Conservation (phyloP, 2,113 vertebrate species). For the Albula glossodonta region DNA sequence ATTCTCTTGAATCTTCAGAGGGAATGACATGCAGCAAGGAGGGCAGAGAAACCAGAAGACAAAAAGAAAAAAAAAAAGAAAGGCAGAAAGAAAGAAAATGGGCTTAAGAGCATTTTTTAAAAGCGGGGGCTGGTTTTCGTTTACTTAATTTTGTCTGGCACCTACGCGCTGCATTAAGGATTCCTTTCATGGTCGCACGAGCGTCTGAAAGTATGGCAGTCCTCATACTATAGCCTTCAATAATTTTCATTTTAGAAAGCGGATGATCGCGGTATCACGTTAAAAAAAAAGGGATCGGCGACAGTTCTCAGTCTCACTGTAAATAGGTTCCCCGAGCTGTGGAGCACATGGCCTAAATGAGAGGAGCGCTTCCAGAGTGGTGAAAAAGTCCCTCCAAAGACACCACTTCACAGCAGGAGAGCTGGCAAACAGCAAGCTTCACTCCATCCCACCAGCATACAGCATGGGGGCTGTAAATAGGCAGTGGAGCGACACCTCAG, state of each 20-base stretch:
- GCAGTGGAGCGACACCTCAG: too few species aligned
- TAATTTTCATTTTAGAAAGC: neutral
- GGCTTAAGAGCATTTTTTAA: constrained; percentile 3
- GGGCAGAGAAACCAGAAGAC: neutral
- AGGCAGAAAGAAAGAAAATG: neutral
- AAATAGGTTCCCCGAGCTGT: neutral
- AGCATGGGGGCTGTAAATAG: neutral
- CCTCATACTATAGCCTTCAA: neutral
- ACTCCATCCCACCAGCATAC: constrained; percentile 47
- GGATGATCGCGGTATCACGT: neutral
- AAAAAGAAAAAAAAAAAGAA: neutral
- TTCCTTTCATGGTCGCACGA: neutral
- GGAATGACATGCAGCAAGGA: neutral
- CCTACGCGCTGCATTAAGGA: neutral
- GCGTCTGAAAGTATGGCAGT: neutral
- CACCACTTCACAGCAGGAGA: neutral
- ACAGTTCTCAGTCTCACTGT: neutral
- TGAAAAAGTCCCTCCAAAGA: neutral
- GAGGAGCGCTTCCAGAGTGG: neutral
- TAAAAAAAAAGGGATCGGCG: neutral
- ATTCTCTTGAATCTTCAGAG: constrained; percentile 9
- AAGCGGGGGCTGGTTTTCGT: neutral
- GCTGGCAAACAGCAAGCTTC: constrained; percentile 18
- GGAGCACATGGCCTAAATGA: neutral
- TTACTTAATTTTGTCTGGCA: constrained; percentile 3